Base-by-base conservation (phyloP, 1,140 invertebrate genomes). In the Drosophila equinoxialis region DNA sequence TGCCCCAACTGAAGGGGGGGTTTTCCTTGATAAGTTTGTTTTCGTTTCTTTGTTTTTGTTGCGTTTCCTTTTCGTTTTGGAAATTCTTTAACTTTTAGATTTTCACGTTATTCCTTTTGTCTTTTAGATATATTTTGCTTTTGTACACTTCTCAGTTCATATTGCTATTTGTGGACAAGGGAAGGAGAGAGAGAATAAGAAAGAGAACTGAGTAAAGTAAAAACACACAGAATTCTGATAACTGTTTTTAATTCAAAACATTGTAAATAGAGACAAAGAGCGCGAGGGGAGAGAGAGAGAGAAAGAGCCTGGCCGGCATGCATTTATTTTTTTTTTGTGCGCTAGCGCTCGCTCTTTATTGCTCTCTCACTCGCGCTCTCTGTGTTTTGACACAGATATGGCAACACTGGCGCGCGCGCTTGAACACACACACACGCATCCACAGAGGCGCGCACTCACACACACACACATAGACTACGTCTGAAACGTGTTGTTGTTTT, bases 341-440 rank as follows among this genome's bases (percentile, higher is more conserved):
- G 51, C 64, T 37, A 37, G 37, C 17, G 57, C 73, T 45, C 73
- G 39, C 35, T 1, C 35, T 41, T 41, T 35, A 45, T 48, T 10
- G 64, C 39, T 51, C 63, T 48, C 20, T 8, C 55, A 42, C 14
- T 58, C 11, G 26, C 39, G 30, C 71, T 67, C 59, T 45, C 48
- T 60, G 23, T 17, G 10, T 42, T 39, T 48, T 72, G 68, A 66
- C 78, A 80, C 80, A 66, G 70, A 80, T 68, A 78, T 65, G 82
- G 79, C 77, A 78, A 87, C 83, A 68, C 83, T 86, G 79, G 62
- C 39, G 37, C 68, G 69, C 62, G 64, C 61, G 45, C 45, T 58
- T 33, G 60, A 41, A 26, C 42, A 66, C 30, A 23, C 48, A 66
- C 30, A 64, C 61, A 41, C 7, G 23, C 30, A 45, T 41, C 3